phyloP scores from a whole-genome alignment of 2,888 invertebrate genomes.

The Tachina grossa region DNA sequence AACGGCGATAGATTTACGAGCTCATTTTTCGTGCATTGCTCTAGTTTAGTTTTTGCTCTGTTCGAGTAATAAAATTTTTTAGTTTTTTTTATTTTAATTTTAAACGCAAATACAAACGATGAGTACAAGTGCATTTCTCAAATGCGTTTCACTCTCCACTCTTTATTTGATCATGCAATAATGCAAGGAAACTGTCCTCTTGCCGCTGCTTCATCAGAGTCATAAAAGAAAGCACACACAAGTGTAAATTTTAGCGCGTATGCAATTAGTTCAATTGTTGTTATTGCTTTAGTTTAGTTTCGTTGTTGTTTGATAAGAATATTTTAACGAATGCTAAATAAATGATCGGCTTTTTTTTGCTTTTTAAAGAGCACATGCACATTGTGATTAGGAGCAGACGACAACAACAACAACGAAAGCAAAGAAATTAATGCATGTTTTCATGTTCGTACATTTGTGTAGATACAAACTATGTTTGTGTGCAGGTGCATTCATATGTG shows the following conservation, averaged over 20 bases:
- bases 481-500: neutral
- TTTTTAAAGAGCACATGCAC: conserved; percentile 41
- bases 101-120: neutral
- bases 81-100: conserved; percentile 46
- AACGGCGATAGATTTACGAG: conserved; percentile 53
- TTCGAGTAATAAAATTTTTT: conserved; percentile 3
- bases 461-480: neutral
- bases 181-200: neutral
- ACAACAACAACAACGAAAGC: neutral
- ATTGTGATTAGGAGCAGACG: conserved; percentile 20
- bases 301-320: conserved; percentile 12
- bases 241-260: conserved; percentile 52
- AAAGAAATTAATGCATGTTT: neutral
- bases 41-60: conserved; percentile 40
- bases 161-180: conserved; percentile 4
- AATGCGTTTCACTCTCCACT: conserved; percentile 19
- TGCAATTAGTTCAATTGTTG: conserved; percentile 25
- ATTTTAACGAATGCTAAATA: conserved; percentile 8
- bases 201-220: neutral
- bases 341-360: conserved; percentile 27
- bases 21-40: conserved; percentile 60
- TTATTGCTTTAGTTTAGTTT: conserved; percentile 7
- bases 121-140: conserved; percentile 28
- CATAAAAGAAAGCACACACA: neutral
- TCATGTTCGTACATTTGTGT: neutral